Evolutionary conservation across 2,113 vertebrate genomes (phyloP), one percentile per base, ranked within the genome.

Genomic region (Thinocorus orbignyianus): DNA sequence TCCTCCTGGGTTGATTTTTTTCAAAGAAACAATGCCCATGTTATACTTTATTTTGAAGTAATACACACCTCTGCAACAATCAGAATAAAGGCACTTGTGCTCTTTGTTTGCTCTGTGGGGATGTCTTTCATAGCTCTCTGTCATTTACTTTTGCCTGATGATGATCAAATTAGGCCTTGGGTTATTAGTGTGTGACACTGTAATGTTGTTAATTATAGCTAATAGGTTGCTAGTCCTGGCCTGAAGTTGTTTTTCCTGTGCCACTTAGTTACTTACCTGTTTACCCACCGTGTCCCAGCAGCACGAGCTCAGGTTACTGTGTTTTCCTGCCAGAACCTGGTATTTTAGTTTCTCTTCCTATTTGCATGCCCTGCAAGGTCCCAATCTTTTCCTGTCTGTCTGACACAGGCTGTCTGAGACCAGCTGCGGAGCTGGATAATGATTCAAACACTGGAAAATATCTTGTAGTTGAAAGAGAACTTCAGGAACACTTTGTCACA

Each of bases 171-270:
- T 51, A 69, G 35, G 69, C 26, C 24, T 39, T 17, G 7, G 7
- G 23, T 52, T 2, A 0, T 60, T 39, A 37, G 15, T 6, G 46
- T 52, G 7, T 39, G 31, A 52, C 33, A 8, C 13, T 7, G 7
- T 52, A 51, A 30, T 30, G 30, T 2, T 87, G 35, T 54, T 73
- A 72, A 58, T 65, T 41, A 10, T 8, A 54, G 46, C 31, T 61
- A 25, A 25, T 20, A 31, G 26, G 11, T 81, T 55, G 33, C 18
- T 35, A 25, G n/a, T 48, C 3, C 4, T 31, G 87, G 7, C 10
- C n/a, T 83, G 35, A 12, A 41, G 39, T 90, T 88, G 15, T 39
- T 93, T 64, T 76, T 31, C 24, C 3, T n/a, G 17, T 65, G 13
- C 28, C 46, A 5, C 10, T 41, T 68, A 16, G 68, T 76, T 62